Conservation (phyloP, 2,797 vertebrate genomes). For the Sebastes hopkinsi region DNA sequence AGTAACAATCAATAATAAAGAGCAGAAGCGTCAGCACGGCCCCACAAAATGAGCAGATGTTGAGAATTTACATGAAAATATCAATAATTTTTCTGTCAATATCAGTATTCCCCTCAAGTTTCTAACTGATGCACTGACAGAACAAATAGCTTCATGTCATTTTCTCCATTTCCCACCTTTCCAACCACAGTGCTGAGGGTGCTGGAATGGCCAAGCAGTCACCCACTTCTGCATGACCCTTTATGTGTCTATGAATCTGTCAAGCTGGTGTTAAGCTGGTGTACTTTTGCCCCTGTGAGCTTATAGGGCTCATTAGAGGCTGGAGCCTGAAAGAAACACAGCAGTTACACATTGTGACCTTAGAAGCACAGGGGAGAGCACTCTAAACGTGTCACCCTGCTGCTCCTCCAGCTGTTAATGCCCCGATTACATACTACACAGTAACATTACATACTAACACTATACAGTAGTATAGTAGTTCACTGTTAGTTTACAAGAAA, state of each 20-base stretch:
- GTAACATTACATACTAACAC: background rate
- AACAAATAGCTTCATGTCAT: background rate
- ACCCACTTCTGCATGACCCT: background rate
- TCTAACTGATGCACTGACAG: background rate
- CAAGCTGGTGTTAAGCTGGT: background rate
- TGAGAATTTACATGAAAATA: slow-evolving; percentile 17
- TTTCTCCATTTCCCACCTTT: background rate
- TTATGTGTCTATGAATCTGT: background rate
- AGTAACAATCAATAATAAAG: slow-evolving; percentile 36
- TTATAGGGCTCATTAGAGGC: background rate
- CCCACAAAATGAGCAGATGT: background rate
- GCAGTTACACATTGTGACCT: background rate
- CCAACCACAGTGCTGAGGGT: background rate
- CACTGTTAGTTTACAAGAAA: background rate
- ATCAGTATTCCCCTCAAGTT: slow-evolving; percentile 19
- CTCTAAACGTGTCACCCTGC: background rate
- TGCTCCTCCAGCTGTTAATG: background rate
- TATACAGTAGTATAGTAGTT: background rate
- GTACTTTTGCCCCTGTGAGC: background rate
- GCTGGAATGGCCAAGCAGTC: background rate
- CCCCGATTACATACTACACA: background rate
- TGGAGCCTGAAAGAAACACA: background rate
- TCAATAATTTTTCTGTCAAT: background rate
- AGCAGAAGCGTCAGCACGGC: background rate
- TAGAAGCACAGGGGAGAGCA: background rate